Conservation (phyloP, 2,888 invertebrate species). For the Lithophane leautieri region DNA sequence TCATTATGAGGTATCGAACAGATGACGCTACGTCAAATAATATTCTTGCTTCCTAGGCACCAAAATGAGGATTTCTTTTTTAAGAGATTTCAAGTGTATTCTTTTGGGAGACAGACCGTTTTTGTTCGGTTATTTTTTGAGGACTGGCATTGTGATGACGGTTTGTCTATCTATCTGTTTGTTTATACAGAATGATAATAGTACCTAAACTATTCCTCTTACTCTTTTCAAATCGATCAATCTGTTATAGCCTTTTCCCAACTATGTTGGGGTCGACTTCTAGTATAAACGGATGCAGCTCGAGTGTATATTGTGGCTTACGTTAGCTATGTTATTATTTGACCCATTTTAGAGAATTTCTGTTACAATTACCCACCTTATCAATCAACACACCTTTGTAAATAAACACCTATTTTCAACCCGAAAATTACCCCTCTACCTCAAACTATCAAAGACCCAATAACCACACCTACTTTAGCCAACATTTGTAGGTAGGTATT, state of each 20-base stretch:
- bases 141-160: background rate
- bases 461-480: conserved; percentile 49
- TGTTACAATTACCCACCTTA: conserved; percentile 3
- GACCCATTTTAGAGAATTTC: background rate
- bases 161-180: background rate
- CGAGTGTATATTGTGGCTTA: background rate
- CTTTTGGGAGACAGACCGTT: conserved; percentile 14
- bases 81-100: conserved; percentile 25
- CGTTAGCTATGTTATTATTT: background rate
- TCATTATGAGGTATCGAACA: conserved; percentile 75
- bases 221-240: background rate
- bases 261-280: no score
- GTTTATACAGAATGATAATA: no score
- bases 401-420: conserved; percentile 38
- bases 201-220: no score
- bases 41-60: conserved; percentile 52
- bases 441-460: conserved; percentile 39
- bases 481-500: conserved; percentile 37
- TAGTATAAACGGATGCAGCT: no score
- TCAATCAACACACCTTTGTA: conserved; percentile 27
- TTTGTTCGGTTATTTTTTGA: conserved; percentile 13
- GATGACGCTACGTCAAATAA: conserved; percentile 58
- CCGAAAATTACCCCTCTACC: conserved; percentile 24
- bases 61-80: conserved; percentile 50
- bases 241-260: no score